Evolutionary conservation across 2,797 vertebrate species (phyloP).

Genomic region (Chanos chanos): DNA sequence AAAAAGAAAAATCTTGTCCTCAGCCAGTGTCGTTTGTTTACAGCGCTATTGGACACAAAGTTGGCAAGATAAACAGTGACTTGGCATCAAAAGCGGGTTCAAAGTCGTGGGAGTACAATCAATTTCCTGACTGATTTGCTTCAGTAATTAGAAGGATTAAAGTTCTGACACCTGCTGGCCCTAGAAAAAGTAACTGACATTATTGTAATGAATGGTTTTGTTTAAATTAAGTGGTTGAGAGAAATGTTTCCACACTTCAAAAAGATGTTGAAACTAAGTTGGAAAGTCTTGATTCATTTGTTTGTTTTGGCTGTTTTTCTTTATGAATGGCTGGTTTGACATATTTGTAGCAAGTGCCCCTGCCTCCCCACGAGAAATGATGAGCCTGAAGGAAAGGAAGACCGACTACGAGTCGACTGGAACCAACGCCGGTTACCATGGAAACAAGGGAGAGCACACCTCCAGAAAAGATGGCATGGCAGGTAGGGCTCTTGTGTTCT

Average conservation of each 20-base stretch:
- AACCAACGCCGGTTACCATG: conserved; percentile 88
- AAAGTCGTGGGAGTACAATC: conserved; percentile 14
- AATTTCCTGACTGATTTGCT: conserved; percentile 18
- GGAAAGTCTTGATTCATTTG: neutral
- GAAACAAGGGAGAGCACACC: conserved; percentile 93
- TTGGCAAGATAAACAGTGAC: conserved; percentile 23
- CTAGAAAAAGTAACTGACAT: conserved; percentile 16
- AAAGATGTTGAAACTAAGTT: neutral
- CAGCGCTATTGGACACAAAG: conserved; percentile 3
- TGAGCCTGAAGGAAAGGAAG: conserved; percentile 95
- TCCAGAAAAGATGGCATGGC: conserved; percentile 95
- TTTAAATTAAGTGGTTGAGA: conserved; percentile 12
- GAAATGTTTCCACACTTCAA: conserved; percentile 7
- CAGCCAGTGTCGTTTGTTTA: conserved; percentile 3
- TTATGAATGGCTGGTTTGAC: conserved; percentile 35
- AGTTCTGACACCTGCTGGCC: conserved; percentile 8
- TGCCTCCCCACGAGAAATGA: conserved; percentile 96
- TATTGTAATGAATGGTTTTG: conserved; percentile 17
- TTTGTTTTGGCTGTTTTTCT: conserved; percentile 15
- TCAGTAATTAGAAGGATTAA: conserved; percentile 14
- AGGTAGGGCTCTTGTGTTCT: conserved; percentile 64
- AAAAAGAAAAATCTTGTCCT: no score
- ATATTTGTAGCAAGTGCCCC: conserved; percentile 88
- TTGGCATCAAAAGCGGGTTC: neutral
- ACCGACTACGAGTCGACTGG: conserved; percentile 91